phyloP scores from a whole-genome alignment of 35 echinoderm and acorn worm species.

The Apostichopus parvimensis region DNA sequence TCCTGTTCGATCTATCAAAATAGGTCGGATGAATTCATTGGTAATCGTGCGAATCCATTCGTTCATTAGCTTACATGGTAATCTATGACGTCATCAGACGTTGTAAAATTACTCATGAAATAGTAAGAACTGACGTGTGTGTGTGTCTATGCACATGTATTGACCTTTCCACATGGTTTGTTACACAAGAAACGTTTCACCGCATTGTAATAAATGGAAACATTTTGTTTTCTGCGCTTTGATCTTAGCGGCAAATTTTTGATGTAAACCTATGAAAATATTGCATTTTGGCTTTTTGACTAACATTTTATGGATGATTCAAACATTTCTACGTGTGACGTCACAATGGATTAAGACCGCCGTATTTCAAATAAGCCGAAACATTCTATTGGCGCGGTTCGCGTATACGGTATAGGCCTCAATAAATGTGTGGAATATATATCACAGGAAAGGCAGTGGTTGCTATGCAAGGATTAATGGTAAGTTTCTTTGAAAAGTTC shows the following conservation, averaged over 20 bases:
- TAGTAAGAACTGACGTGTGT: neutral
- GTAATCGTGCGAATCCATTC: constrained; percentile 9
- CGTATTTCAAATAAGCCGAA: too few species aligned
- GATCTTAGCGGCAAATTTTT: neutral
- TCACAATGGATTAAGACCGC: neutral
- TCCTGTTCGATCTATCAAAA: neutral
- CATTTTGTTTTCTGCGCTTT: neutral
- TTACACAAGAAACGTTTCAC: neutral
- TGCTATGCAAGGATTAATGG: too few species aligned
- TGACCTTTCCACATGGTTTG: neutral
- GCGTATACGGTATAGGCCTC: too few species aligned
- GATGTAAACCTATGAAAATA: constrained; percentile 4
- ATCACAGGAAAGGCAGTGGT: too few species aligned
- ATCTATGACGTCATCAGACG: constrained; percentile 19
- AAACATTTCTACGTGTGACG: neutral
- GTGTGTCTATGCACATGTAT: neutral
- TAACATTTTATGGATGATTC: neutral
- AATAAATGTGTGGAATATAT: too few species aligned
- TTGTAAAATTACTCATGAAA: neutral
- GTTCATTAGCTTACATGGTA: neutral
- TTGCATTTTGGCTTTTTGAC: neutral
- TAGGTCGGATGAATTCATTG: constrained; percentile 5
- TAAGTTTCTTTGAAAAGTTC: too few species aligned
- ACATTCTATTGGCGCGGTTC: too few species aligned
- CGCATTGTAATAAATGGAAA: constrained; percentile 6